Evolutionary conservation across 2,888 invertebrate genomes (phyloP), one percentile per base, ranked within the genome.

Genomic region (Drosophila nigritarsus): DNA sequence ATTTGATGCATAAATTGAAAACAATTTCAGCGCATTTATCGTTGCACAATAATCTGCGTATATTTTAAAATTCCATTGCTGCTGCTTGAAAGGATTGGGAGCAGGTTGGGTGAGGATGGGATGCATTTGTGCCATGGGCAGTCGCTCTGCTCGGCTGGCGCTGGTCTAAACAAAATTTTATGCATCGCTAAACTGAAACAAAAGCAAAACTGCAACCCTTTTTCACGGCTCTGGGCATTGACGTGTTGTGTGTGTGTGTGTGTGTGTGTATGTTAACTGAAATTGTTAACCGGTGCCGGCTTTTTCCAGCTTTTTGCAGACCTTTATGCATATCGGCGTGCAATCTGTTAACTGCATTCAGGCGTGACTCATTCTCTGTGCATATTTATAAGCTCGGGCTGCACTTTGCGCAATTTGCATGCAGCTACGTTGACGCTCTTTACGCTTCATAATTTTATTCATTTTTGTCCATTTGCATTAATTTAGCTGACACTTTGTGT

Each of bases 101-200:
- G 18, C 11, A 18, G 51, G 51, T 32, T 20, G 24, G 65, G n/a
- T 48, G 50, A 20, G 51, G 36, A 50, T 38, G 76, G 34, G 53
- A 40, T 45, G 56, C 48, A 75, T 56, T 55, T 66, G 69, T 78
- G 68, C 80, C 45, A 15, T 72, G 56, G 64, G 45, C 55, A 24
- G 27, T 49, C 59, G 76, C 76, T 84, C 74, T 89, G 88, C 76
- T 84, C 85, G 65, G 70, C 59, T 89, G 84, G 58, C 60, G 68
- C 40, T 73, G 71, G 66, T 40, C 81, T 80, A 70, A 80, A 73
- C 71, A 69, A 45, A 83, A 87, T 87, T 90, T 78, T 75, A 90
- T 80, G 87, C 87, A 76, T 89, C 74, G 90, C 54, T 76, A 78
- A 69, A 24, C 65, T 76, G 68, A 80, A 80, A 85, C 85, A 87